These are phyloP conservation scores for Patagioenas fasciata DNA, from an alignment of 2,113 vertebrate species.

Conservation along the genomic window DNA sequence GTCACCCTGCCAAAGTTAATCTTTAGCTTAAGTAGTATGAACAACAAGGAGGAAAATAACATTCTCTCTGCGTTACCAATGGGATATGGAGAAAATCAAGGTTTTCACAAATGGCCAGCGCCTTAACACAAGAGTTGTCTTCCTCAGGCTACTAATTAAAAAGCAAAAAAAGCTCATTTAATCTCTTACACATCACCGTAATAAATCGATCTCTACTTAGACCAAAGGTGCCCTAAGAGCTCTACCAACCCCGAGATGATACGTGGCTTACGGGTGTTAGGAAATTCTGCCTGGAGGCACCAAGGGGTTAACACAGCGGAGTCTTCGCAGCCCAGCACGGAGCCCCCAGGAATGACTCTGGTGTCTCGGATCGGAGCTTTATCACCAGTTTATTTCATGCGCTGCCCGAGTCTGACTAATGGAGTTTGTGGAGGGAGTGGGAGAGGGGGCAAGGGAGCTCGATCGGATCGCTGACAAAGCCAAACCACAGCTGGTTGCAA, in stretches of 20 bases:
- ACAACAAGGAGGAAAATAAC: background rate
- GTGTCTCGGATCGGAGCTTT: background rate
- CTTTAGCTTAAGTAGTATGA: background rate
- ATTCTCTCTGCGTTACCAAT: background rate
- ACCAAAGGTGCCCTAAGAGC: background rate
- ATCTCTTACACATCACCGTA: background rate
- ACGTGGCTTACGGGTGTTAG: accelerated
- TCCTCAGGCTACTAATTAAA: background rate
- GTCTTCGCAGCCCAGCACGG: background rate
- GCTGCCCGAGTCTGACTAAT: background rate
- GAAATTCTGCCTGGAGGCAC: background rate
- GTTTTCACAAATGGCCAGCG: background rate
- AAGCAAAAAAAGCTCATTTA: background rate
- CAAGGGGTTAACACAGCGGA: background rate
- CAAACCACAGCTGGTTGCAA: background rate
- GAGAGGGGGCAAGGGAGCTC: background rate
- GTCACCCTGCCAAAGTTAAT: conserved; percentile 15
- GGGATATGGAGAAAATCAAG: background rate
- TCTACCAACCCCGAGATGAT: background rate
- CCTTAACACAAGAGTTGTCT: background rate
- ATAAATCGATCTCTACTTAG: background rate
- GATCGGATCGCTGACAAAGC: background rate
- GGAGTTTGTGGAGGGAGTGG: background rate
- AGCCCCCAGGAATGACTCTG: background rate
- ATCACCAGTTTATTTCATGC: background rate